Conservation (phyloP, 1,140 invertebrate genomes). For the Drosophila triauraria region DNA sequence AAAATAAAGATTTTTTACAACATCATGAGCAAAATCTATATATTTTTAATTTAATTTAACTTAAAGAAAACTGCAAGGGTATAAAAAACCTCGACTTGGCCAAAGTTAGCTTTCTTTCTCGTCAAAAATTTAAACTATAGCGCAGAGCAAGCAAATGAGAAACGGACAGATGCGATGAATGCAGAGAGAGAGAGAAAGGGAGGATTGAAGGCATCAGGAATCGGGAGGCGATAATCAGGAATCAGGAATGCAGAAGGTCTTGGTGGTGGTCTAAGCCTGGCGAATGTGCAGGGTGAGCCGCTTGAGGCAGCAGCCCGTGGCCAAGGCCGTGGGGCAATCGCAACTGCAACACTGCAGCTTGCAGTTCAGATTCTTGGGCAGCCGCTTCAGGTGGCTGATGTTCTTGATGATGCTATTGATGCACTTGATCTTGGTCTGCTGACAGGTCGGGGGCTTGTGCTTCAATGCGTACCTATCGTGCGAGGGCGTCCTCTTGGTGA, state of each 20-base stretch:
- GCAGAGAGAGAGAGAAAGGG: constrained; percentile 24
- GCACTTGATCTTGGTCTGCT: constrained; percentile 62
- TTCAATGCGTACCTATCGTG: constrained; percentile 85
- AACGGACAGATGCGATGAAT: constrained; percentile 46
- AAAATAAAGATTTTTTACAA: not conserved
- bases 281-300: constrained; percentile 75
- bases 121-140: constrained; percentile 6
- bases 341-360: constrained; percentile 71
- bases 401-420: constrained; percentile 78
- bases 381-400: constrained; percentile 72
- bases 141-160: constrained; percentile 80
- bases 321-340: constrained; percentile 54
- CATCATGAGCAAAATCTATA: not conserved
- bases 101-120: not conserved
- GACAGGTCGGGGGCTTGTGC: constrained; percentile 65
- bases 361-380: constrained; percentile 69
- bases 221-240: constrained; percentile 8
- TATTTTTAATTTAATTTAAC: not conserved
- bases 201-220: constrained; percentile 23
- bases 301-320: constrained; percentile 68
- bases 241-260: not conserved
- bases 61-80: not conserved
- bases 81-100: constrained; percentile 9
- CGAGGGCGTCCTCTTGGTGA: constrained; percentile 86
- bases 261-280: constrained; percentile 38